Percentiles rank a stretch among this genome's conserved stretches.
These are phyloP conservation scores for Trilocha varians DNA, from an alignment of 2,888 invertebrate species.

Conservation along the genomic window DNA sequence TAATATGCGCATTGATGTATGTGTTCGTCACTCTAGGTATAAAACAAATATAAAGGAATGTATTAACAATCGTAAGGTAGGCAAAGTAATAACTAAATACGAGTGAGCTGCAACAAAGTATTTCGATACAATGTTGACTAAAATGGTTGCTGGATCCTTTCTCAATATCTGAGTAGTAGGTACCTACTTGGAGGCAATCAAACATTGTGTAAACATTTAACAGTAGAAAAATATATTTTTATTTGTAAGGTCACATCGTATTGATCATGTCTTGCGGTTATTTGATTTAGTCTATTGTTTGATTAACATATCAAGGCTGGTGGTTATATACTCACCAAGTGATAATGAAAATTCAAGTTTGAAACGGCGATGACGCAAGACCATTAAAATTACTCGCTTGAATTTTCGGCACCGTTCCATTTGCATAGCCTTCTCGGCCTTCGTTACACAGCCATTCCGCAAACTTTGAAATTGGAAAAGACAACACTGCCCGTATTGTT, in stretches of 20 bases:
- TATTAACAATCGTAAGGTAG: not conserved
- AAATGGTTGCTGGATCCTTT: not conserved
- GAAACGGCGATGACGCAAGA: slow-evolving; percentile 69
- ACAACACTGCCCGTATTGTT: slow-evolving; percentile 67
- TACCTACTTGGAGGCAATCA: slow-evolving; percentile 20
- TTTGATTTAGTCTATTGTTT: slow-evolving; percentile 70
- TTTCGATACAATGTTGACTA: not conserved
- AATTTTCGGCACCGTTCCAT: slow-evolving; percentile 69
- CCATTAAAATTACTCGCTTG: slow-evolving; percentile 66
- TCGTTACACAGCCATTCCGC: slow-evolving; percentile 69
- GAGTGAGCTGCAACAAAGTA: not conserved
- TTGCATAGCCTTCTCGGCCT: slow-evolving; percentile 67
- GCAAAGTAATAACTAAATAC: too few species aligned
- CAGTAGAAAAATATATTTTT: slow-evolving; percentile 44
- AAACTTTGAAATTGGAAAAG: slow-evolving; percentile 70
- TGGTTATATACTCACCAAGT: slow-evolving; percentile 65
- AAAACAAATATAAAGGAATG: slow-evolving; percentile 8
- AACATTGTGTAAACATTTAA: slow-evolving; percentile 33
- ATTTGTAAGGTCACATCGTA: slow-evolving; percentile 51
- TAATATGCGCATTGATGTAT: slow-evolving; percentile 10
- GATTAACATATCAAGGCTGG: slow-evolving; percentile 70
- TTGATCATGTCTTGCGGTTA: slow-evolving; percentile 59
- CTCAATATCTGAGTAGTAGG: not conserved
- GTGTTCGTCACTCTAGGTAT: slow-evolving; percentile 12
- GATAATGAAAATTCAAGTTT: slow-evolving; percentile 74